Base-by-base conservation (phyloP, 2,113 vertebrate genomes). In the Microcebus ravelobensis region DNA sequence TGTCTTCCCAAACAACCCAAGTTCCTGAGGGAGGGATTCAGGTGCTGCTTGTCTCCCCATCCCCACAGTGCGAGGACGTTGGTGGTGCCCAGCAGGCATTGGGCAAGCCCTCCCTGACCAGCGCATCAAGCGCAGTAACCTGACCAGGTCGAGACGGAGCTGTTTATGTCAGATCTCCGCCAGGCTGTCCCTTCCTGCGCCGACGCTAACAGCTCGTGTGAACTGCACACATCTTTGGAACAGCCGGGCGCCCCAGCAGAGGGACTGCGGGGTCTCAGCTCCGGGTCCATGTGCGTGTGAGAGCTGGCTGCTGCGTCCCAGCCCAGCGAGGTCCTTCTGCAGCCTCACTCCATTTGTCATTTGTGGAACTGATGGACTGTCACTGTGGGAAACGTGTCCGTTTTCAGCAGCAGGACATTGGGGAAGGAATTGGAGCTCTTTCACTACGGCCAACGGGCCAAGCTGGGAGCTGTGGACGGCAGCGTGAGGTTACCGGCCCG, bases 221-320 rank as follows among this genome's bases (percentile, higher is more conserved):
- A 94, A 83, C 39, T 86, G 27, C 86, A 95, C 96, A 92, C 94
- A 95, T 96, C 95, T 97, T 74, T n/a, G 71, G 80, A 92, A 96
- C 18, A 84, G 87, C n/a, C 84, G 50, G 84, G 76, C 15, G 48
- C 80, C 76, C 90, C n/a, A 61, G 87, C 90, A 59, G 87, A 87
- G 52, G 55, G 90, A 13, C 74, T 29, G 45, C 18, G 50, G 63
- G 67, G 55, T 81, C 79, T 71, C 61, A 71, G 80, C 73, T 81
- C 71, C 50, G 85, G 68, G 48, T 57, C 65, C 15, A 20, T 2
- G 2, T 73, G 59, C 36, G 34, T 1, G 8, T 17, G 76, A 79
- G 48, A 92, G 68, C 2, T 23, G 23, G 17, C 57, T 83, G 77
- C 34, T 11, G 31, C 48, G 18, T 18, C 11, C 0, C 23, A 63